phyloP scores from a whole-genome alignment of 2,888 invertebrate species.

The Choreutis nemorana region DNA sequence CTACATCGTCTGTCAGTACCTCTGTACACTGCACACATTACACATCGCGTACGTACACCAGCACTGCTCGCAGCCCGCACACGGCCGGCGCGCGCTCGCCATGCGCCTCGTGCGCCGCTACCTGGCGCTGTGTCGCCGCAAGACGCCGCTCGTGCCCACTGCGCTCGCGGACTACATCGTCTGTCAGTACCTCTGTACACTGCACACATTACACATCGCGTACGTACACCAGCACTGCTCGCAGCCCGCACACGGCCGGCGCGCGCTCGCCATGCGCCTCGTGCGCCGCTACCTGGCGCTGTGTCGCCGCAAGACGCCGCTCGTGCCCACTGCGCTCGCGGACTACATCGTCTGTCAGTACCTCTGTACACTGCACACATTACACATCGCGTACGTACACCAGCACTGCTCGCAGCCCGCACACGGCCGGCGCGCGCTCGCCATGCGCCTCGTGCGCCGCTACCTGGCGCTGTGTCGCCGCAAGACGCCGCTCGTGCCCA shows the following conservation, averaged over 20 bases:
- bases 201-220: too few relatives aligned
- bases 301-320: conserved; percentile 89
- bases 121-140: conserved; percentile 88
- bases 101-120: conserved; percentile 96
- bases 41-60: conserved; percentile 99
- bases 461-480: conserved; percentile 92
- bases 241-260: conserved; percentile 71
- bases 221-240: conserved; percentile 93
- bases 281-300: conserved; percentile 93
- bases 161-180: conserved; percentile 90
- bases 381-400: conserved; percentile 99
- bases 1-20: conserved; percentile 76
- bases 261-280: conserved; percentile 88
- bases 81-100: conserved; percentile 74
- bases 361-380: too few relatives aligned
- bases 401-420: conserved; percentile 82
- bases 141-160: conserved; percentile 87
- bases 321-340: conserved; percentile 85
- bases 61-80: conserved; percentile 79
- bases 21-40: too few relatives aligned
- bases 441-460: conserved; percentile 92
- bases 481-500: conserved; percentile 88
- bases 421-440: conserved; percentile 73
- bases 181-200: conserved; percentile 46
- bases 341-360: conserved; percentile 82